These are phyloP conservation scores for Narcine bancroftii DNA, from an alignment of 2,113 vertebrate genomes.

Conservation along the genomic window DNA sequence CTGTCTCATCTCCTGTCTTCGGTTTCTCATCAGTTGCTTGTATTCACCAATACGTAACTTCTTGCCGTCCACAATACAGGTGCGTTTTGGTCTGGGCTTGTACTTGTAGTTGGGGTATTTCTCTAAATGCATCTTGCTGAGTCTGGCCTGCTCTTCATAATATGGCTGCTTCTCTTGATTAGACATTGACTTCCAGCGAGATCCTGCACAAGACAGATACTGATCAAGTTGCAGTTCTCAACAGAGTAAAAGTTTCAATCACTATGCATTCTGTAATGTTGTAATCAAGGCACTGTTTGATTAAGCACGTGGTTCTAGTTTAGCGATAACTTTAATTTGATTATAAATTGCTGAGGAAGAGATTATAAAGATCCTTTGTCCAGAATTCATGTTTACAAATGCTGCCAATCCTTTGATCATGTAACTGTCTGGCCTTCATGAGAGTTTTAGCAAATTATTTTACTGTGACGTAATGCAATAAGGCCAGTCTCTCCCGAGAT, in stretches of 20 bases:
- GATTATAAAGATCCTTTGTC: slow-evolving; percentile 6
- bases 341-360: background rate
- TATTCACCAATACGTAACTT: slow-evolving; percentile 96
- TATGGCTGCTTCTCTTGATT: slow-evolving; percentile 98
- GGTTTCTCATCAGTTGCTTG: slow-evolving; percentile 97
- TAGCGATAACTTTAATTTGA: background rate
- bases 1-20: slow-evolving; percentile 97
- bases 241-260: background rate
- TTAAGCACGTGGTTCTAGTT: background rate
- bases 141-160: slow-evolving; percentile 94
- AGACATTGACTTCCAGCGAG: slow-evolving; percentile 97
- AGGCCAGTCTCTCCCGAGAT: background rate
- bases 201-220: slow-evolving; percentile 58
- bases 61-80: slow-evolving; percentile 98
- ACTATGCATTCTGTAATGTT: background rate
- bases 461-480: too few relatives aligned
- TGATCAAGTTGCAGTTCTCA: background rate
- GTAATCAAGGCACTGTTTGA: background rate
- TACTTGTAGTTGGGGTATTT: slow-evolving; percentile 99
- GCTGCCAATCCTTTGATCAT: background rate
- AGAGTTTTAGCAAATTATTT: background rate
- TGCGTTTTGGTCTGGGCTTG: slow-evolving; percentile 96
- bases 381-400: background rate
- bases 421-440: background rate
- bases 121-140: slow-evolving; percentile 97